Evolutionary conservation across 2,797 vertebrate species (phyloP).

Genomic region (Catamblyrhynchus diadema): DNA sequence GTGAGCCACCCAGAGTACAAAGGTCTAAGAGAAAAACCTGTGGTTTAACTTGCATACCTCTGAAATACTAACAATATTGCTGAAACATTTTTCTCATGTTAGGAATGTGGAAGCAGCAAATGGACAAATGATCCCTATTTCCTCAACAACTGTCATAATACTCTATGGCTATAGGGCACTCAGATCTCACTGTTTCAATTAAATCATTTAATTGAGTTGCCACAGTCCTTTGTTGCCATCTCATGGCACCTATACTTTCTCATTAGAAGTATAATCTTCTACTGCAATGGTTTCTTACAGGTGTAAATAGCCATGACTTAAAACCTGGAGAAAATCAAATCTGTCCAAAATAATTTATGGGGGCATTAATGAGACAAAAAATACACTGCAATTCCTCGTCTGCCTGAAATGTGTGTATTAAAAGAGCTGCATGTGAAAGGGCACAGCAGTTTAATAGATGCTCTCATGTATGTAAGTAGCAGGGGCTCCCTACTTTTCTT

Average conservation of each 20-base stretch:
- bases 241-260: neutral
- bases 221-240: neutral
- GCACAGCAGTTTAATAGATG: neutral
- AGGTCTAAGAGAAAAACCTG: neutral
- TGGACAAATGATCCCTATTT: neutral
- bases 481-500: neutral
- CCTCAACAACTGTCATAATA: neutral
- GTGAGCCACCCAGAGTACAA: neutral
- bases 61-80: neutral
- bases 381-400: neutral
- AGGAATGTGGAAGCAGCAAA: neutral
- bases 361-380: neutral
- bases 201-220: neutral
- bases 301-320: neutral
- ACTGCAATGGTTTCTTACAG: neutral
- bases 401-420: neutral
- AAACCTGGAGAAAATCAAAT: neutral
- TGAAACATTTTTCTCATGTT: neutral
- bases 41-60: neutral
- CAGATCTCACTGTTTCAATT: neutral
- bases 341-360: neutral
- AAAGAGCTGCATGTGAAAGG: neutral
- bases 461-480: neutral
- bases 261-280: neutral
- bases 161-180: neutral